Base-by-base conservation (phyloP, 1,140 invertebrate genomes). In the Caenorhabditis tropicalis region DNA sequence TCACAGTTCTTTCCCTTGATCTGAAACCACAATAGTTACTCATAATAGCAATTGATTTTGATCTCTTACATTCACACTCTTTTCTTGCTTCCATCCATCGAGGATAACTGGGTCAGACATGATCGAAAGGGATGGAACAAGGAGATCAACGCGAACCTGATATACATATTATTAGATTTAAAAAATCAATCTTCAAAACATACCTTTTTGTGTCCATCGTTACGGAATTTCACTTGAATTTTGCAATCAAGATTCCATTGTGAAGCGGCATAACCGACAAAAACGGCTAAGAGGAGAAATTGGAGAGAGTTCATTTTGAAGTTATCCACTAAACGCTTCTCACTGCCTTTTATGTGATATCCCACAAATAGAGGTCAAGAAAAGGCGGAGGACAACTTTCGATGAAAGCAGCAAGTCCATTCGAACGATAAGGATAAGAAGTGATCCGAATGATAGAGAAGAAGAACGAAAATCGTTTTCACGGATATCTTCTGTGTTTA, bases 1-100 rank as follows among this genome's bases (percentile, higher is more conserved):
- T 74, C 65, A 10, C 65, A 74, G 65, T 74, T 74, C 29, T 43
- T 74, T 74, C 65, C 65, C 36, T 74, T 74, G 65, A 74, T 74
- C 65, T 74, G n/a, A n/a, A 74, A 21, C 6, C 24, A 15, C 2
- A 33, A 19, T 27, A 7, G 27, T 1, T 9, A 27, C 0, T n/a
- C n/a, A n/a, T n/a, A n/a, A n/a, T n/a, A n/a, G n/a, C n/a, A n/a
- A n/a, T n/a, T n/a, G n/a, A n/a, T n/a, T n/a, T n/a, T n/a, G n/a
- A n/a, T n/a, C n/a, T n/a, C 65, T 43, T 46, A 74, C 65, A 24
- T 74, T 31, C 0, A 74, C 65, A 46, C 65, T 74, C 36, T 74
- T 74, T n/a, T 74, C 65, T 21, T 74, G 33, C 21, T 74, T 74
- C 29, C 10, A 74, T 2, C 21, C 36, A 15, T 39, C 15, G 19